Conservation (phyloP, 2,888 invertebrate genomes). For the Calliopum simillimum region DNA sequence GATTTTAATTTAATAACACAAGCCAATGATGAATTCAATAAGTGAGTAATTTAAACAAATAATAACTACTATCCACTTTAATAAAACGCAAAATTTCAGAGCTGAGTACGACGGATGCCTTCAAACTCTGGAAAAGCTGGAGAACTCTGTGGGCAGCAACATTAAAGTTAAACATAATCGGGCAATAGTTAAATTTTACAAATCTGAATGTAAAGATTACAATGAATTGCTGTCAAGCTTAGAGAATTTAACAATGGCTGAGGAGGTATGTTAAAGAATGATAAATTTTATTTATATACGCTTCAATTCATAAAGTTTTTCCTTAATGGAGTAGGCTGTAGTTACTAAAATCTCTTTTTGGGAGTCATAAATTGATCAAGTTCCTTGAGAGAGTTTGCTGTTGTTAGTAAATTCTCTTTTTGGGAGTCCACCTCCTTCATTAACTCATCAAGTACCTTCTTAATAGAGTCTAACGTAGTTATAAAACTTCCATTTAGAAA, state of each 20-base stretch:
- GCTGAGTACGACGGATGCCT: conserved; percentile 59
- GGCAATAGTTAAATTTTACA: conserved; percentile 84
- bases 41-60: conserved; percentile 47
- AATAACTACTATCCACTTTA: not conserved
- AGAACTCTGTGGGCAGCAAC: conserved; percentile 56
- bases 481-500: too few species aligned
- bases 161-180: conserved; percentile 75
- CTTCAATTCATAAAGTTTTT: not conserved
- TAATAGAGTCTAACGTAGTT: too few species aligned
- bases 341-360: too few species aligned
- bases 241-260: conserved; percentile 64
- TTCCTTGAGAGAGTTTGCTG: too few species aligned
- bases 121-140: conserved; percentile 57
- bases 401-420: not conserved
- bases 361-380: too few species aligned
- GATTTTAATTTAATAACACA: conserved; percentile 62
- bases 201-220: conserved; percentile 78
- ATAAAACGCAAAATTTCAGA: conserved; percentile 44
- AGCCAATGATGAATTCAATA: conserved; percentile 63
- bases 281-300: conserved; percentile 4
- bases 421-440: not conserved
- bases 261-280: conserved; percentile 46
- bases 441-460: conserved; percentile 34
- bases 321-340: too few species aligned
- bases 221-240: conserved; percentile 79